Base-by-base conservation (phyloP, 2,113 vertebrate genomes). In the Rhea pennata region DNA sequence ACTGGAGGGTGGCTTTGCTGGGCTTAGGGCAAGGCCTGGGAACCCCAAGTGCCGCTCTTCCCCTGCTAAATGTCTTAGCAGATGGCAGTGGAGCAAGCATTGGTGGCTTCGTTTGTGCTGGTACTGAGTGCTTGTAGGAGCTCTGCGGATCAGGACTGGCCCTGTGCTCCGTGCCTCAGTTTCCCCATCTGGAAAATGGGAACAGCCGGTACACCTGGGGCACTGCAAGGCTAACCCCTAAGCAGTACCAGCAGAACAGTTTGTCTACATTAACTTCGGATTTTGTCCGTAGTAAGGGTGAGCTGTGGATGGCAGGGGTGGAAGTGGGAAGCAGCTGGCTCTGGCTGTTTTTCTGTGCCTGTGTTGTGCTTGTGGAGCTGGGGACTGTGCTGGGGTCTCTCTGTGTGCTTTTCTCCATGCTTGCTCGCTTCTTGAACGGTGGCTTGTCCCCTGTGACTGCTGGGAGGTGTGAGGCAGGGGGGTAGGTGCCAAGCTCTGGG, bases 21-120 rank as follows among this genome's bases (percentile, higher is more conserved):
- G 10, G 12, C 3, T 0, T 10, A 26, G 27, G 70, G 15, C 20
- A 4, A 22, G 14, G 27, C 3, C 24, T 3, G 59, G 59, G 54
- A 59, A 22, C 56, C 46, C 66, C 3, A 12, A 5, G 70, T 6
- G 0, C 9, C 73, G 5, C 36, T 6, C 46, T 46, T 40, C 24
- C 21, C 16, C 27, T 1, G 19, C 21, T 3, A 24, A 10, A 23
- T 0, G 12, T 17, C 22, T 42, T 54, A 4, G 48, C 29, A 4
- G 16, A 10, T 1, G 6, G 8, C 3, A 16, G 9, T 6, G 90
- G 53, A 46, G 21, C 44, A 5, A 12, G 1, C 0, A 23, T 0
- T 26, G 24, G 58, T 19, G 42, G 23, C 17, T 13, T 12, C 4
- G 2, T 40, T 26, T 42, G 21, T 5, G 31, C 9, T 5, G 3